Evolutionary conservation across 2,113 vertebrate species (phyloP).

Genomic region (Takifugu bimaculatus): DNA sequence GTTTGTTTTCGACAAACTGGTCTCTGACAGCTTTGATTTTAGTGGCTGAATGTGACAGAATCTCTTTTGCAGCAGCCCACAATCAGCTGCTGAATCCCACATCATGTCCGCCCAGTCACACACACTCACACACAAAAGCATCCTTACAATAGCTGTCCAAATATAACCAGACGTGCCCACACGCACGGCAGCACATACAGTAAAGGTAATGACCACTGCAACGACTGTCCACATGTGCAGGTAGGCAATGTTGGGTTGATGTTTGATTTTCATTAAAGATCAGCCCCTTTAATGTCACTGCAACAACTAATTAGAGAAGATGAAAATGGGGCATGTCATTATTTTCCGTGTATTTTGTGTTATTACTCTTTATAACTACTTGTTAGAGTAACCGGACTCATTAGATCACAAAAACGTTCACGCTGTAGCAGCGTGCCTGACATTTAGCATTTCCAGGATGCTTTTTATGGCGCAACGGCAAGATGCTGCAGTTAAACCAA

Average conservation of each 20-base stretch:
- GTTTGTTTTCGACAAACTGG: not conserved
- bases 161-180: too few relatives aligned
- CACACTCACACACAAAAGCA: not conserved
- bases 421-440: too few relatives aligned
- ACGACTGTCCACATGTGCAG: not conserved
- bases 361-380: not conserved
- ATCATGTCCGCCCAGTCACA: not conserved
- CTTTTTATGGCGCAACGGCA: too few relatives aligned
- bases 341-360: not conserved
- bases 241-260: too few relatives aligned
- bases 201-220: slow-evolving; percentile 17
- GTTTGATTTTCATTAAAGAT: slow-evolving; percentile 1
- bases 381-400: slow-evolving; percentile 4
- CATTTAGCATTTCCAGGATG: too few relatives aligned
- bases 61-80: not conserved
- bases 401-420: not conserved
- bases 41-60: not conserved
- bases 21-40: not conserved
- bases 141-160: too few relatives aligned
- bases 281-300: slow-evolving; percentile 3
- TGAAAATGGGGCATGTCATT: not conserved
- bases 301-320: slow-evolving; percentile 19
- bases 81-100: too few relatives aligned
- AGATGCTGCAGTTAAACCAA: too few relatives aligned
- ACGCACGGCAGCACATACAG: not conserved